These are phyloP conservation scores for Litoditis marina DNA, from an alignment of 2,888 invertebrate genomes.

Conservation along the genomic window DNA sequence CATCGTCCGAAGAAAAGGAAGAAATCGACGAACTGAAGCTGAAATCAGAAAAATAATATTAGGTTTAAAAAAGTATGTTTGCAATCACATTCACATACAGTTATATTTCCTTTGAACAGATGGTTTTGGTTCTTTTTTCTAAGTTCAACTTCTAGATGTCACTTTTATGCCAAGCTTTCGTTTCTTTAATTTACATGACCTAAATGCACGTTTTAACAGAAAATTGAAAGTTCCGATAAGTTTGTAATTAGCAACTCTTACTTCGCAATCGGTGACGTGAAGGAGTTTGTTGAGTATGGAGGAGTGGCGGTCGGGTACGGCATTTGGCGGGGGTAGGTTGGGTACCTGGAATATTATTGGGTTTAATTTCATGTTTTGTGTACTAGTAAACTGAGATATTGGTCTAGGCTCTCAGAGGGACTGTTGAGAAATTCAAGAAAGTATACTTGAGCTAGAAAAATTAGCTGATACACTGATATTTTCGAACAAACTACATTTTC, in stretches of 20 bases:
- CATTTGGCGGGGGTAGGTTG: constrained; percentile 54
- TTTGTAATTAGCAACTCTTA: no score
- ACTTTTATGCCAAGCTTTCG: no score
- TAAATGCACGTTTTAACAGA: no score
- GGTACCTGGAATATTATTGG: constrained; percentile 35
- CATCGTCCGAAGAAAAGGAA: constrained; percentile 47
- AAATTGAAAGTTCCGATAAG: no score
- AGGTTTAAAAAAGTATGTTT: background rate
- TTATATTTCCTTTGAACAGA: no score
- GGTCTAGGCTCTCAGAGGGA: background rate
- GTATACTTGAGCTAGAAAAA: background rate
- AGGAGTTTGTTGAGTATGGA: constrained; percentile 45
- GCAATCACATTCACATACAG: no score
- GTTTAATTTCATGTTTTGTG: no score
- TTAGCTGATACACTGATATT: background rate
- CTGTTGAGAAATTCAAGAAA: no score
- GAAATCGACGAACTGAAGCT: constrained; percentile 39
- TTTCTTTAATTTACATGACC: no score
- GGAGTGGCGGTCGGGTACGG: constrained; percentile 53
- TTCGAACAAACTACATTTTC: background rate
- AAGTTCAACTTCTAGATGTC: no score
- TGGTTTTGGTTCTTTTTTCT: no score
- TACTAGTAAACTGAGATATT: no score
- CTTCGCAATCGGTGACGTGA: constrained; percentile 48
- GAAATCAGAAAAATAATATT: constrained; percentile 5